These are phyloP conservation scores for cattle (Bos taurus) DNA, from an alignment of 2,113 vertebrate species.

Conservation along the genomic window ARS-UCD2.0 NC_037338.1:33326001-33326500, in stretches of 20 bases:
- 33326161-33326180: neutral
- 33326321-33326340: neutral
- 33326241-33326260: neutral
- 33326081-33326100: neutral
- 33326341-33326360: neutral
- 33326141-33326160: neutral
- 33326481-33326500: neutral
- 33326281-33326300: neutral
- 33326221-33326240: neutral
- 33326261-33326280: neutral
- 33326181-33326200: neutral
- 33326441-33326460: neutral
- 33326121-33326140: neutral
- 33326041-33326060: neutral
- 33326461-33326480: neutral
- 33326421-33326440: neutral
- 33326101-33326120: neutral
- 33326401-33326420: neutral
- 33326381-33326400: neutral
- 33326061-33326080: neutral
- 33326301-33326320: neutral
- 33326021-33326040: neutral
- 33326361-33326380: neutral
- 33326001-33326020: neutral
- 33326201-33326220: neutral